Evolutionary conservation across 1,140 invertebrate species (phyloP).

Genomic region (Arctopsyche grandis): DNA sequence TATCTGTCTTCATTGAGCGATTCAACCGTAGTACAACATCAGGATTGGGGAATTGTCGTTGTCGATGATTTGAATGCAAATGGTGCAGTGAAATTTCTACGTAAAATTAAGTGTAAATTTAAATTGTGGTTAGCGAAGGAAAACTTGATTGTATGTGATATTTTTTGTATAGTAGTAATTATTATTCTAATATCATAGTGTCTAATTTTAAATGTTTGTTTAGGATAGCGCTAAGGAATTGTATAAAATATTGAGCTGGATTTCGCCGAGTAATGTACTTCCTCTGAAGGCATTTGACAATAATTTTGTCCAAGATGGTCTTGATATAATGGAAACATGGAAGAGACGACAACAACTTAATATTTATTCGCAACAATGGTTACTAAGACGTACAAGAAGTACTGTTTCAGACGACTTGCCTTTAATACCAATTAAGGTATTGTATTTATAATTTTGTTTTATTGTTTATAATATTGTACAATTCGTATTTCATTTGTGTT

Average conservation of each 20-base stretch:
- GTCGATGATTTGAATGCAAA: conserved; percentile 46
- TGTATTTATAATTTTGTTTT: background rate
- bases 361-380: conserved; percentile 37
- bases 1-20: background rate
- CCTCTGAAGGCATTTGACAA: conserved; percentile 36
- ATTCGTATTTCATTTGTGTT: conserved; percentile 15
- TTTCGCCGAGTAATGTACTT: conserved; percentile 8
- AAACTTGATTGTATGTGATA: conserved; percentile 48
- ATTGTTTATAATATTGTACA: background rate
- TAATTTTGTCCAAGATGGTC: background rate
- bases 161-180: background rate
- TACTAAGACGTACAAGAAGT: conserved; percentile 40
- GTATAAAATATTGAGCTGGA: conserved; percentile 33
- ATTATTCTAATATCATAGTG: background rate
- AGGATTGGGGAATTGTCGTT: conserved; percentile 47
- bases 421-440: conserved; percentile 36
- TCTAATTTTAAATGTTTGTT: background rate
- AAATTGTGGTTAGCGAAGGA: conserved; percentile 48
- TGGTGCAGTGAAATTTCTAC: conserved; percentile 22
- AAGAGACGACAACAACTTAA: conserved; percentile 33
- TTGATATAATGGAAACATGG: conserved; percentile 34
- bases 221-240: conserved; percentile 17
- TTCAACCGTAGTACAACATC: background rate
- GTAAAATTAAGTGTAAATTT: conserved; percentile 38
- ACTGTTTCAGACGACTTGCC: conserved; percentile 37